These are phyloP conservation scores for Habrosyne pyritoides DNA, from an alignment of 2,888 invertebrate species.

Conservation along the genomic window DNA sequence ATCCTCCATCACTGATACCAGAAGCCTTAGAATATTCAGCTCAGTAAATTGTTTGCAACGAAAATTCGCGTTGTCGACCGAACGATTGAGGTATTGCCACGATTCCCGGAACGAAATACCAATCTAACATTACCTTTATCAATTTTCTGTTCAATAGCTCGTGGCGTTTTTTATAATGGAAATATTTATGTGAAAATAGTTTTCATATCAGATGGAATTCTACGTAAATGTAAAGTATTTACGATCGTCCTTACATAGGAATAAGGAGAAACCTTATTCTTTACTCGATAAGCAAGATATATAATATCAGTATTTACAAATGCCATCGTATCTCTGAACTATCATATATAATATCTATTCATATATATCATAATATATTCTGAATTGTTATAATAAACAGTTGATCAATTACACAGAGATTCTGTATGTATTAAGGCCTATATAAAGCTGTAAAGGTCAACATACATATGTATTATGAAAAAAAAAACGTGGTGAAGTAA, in stretches of 20 bases:
- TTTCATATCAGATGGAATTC: neutral
- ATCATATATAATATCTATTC: no score
- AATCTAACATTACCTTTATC: neutral
- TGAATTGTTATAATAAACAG: no score
- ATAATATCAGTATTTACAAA: neutral
- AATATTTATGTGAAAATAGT: neutral
- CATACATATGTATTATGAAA: no score
- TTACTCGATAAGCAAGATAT: no score
- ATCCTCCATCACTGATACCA: neutral
- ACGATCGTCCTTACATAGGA: neutral
- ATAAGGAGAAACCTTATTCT: neutral
- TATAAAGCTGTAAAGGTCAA: no score
- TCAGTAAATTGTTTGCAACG: neutral
- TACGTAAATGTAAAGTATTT: neutral
- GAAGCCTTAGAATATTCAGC: neutral
- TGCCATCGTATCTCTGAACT: no score
- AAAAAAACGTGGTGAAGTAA: no score
- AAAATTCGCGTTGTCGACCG: neutral
- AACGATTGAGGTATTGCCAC: neutral
- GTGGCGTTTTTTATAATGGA: neutral
- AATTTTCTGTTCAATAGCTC: neutral
- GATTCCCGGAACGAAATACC: neutral
- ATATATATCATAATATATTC: no score
- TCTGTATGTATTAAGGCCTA: no score
- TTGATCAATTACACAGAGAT: no score